phyloP scores from a whole-genome alignment of 2,888 invertebrate genomes.

The Scotopteryx bipunctaria region DNA sequence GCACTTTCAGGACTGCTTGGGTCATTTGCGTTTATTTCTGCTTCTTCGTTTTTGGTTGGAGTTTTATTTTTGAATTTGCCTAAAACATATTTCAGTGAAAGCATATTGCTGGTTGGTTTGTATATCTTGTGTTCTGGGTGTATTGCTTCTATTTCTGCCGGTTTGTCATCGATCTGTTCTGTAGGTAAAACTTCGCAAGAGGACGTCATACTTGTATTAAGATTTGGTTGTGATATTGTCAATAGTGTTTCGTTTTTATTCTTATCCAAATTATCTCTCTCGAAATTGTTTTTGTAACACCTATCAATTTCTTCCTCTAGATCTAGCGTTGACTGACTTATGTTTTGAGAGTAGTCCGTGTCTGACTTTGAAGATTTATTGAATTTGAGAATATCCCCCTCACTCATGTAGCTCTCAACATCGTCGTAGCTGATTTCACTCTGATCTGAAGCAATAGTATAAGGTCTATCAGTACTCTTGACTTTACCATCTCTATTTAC shows the following conservation, averaged over 20 bases:
- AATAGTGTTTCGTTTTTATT: constrained; percentile 66
- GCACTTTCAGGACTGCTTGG: constrained; percentile 62
- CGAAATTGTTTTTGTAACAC: constrained; percentile 78
- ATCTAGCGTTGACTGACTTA: constrained; percentile 77
- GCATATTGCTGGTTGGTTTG: constrained; percentile 83
- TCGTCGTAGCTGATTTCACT: constrained; percentile 87
- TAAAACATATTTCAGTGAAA: constrained; percentile 82
- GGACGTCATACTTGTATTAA: constrained; percentile 79
- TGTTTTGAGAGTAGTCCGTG: constrained; percentile 63
- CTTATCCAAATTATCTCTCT: constrained; percentile 60
- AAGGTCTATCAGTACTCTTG: constrained; percentile 85
- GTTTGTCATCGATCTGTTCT: constrained; percentile 72
- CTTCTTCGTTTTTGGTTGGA: constrained; percentile 69
- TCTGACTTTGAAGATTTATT: constrained; percentile 65
- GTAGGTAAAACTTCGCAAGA: constrained; percentile 80
- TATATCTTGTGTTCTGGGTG: constrained; percentile 93
- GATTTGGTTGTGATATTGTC: constrained; percentile 69
- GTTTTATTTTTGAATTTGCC: constrained; percentile 77
- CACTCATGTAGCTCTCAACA: constrained; percentile 83
- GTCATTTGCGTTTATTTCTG: constrained; percentile 72
- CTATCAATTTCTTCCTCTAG: constrained; percentile 78
- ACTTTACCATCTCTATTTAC: constrained; percentile 85
- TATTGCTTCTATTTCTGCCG: constrained; percentile 75
- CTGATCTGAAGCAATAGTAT: constrained; percentile 88
- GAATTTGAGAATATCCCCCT: constrained; percentile 73